Conservation (phyloP, 2,797 vertebrate genomes). For the Artibeus jamaicensis region DNA sequence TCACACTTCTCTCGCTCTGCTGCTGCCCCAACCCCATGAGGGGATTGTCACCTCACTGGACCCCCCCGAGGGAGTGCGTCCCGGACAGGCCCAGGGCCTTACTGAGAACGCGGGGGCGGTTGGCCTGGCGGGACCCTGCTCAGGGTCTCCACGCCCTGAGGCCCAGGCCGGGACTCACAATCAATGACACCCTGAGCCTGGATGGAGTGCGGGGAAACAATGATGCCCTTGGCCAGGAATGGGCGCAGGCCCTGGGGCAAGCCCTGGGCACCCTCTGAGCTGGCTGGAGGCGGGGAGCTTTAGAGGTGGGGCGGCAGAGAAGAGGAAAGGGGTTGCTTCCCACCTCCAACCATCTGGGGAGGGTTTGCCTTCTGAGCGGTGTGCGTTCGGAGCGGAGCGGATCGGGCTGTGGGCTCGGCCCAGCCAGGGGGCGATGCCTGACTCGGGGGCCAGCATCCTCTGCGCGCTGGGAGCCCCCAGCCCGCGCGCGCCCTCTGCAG, state of each 20-base stretch:
- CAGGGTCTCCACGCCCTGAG: rapidly evolving
- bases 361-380: rapidly evolving
- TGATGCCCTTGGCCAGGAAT: not conserved
- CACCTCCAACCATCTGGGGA: not conserved
- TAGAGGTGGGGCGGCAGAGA: not conserved
- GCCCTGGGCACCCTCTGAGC: not conserved
- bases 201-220: rapidly evolving
- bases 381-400: no score
- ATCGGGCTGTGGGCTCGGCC: not conserved
- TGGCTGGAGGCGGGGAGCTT: not conserved
- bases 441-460: not conserved
- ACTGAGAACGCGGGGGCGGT: not conserved
- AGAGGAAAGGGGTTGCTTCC: no score
- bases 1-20: not conserved
- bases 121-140: not conserved
- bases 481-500: not conserved
- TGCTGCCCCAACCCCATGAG: rapidly evolving
- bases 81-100: not conserved
- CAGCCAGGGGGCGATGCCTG: not conserved
- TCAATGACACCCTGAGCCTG: not conserved
- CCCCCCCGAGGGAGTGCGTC: not conserved
- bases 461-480: not conserved
- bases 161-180: no score
- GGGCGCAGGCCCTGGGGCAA: not conserved
- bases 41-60: not conserved